Conservation (phyloP, 2,888 invertebrate species). For the Pemphredon lugubris region DNA sequence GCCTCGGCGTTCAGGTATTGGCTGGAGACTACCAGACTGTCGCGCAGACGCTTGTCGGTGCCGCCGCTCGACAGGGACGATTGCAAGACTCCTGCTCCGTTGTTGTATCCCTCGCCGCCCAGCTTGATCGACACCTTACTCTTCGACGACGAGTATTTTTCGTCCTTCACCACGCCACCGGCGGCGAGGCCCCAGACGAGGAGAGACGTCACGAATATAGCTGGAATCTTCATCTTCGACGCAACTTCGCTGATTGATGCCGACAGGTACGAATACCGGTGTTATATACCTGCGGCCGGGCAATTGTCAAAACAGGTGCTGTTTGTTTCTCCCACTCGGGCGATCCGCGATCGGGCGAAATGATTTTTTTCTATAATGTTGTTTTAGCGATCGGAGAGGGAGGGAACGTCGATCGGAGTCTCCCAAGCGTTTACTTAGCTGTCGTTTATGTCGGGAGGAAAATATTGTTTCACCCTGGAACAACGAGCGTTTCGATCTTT, state of each 20-base stretch:
- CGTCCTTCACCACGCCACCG: no score
- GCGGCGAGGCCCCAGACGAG: slow-evolving; percentile 45
- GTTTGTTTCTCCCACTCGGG: slow-evolving; percentile 12
- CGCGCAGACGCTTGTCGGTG: background rate
- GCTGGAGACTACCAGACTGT: no score
- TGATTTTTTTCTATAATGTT: slow-evolving; percentile 28
- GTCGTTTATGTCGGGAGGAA: slow-evolving; percentile 4
- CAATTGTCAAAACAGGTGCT: slow-evolving; percentile 49
- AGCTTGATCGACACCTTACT: background rate
- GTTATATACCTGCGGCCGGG: slow-evolving; percentile 43
- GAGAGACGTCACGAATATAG: slow-evolving; percentile 46
- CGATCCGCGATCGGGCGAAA: background rate
- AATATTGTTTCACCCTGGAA: slow-evolving; percentile 13
- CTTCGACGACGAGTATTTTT: slow-evolving; percentile 1
- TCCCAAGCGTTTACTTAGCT: slow-evolving; percentile 30
- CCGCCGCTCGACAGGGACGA: no score
- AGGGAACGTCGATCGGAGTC: background rate
- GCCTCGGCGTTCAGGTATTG: slow-evolving; percentile 2
- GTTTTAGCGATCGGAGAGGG: slow-evolving; percentile 4
- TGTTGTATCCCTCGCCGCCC: slow-evolving; percentile 7
- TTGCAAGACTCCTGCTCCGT: slow-evolving; percentile 21
- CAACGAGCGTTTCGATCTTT: no score
- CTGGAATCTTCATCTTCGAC: slow-evolving; percentile 60
- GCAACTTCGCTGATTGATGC: slow-evolving; percentile 56
- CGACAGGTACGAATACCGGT: background rate